phyloP scores from a whole-genome alignment of 1,140 invertebrate genomes.

The Teleogryllus occipitalis region DNA sequence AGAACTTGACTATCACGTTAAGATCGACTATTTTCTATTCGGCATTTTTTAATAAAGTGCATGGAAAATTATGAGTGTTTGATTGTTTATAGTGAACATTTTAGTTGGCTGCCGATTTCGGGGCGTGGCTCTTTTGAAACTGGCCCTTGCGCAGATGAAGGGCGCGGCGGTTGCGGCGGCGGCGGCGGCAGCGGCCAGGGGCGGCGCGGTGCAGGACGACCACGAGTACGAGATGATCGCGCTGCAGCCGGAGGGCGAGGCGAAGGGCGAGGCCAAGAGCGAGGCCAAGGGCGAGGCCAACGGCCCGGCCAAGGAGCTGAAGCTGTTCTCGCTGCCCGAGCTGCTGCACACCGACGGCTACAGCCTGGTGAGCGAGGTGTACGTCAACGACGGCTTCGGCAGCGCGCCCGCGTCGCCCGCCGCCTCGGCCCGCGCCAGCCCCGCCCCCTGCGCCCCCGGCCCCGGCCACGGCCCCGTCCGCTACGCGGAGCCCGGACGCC shows the following conservation, averaged over 20 bases:
- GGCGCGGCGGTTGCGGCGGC: too few species aligned
- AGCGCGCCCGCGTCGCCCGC: slow-evolving; percentile 52
- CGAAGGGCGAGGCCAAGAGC: too few species aligned
- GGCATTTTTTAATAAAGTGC: too few species aligned
- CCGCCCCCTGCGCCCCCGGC: slow-evolving; percentile 50
- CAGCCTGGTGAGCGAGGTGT: slow-evolving; percentile 64
- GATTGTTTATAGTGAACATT: too few species aligned
- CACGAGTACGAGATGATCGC: slow-evolving; percentile 38
- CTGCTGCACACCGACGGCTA: slow-evolving; percentile 47
- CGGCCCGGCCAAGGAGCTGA: slow-evolving; percentile 33
- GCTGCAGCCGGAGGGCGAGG: slow-evolving; percentile 26
- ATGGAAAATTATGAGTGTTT: too few species aligned
- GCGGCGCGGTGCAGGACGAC: slow-evolving; percentile 26
- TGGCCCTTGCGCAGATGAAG: not conserved
- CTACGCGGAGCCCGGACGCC: slow-evolving; percentile 51
- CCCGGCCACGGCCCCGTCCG: slow-evolving; percentile 43
- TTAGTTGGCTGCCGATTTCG: too few species aligned
- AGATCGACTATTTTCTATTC: too few species aligned
- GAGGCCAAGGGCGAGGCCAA: too few species aligned
- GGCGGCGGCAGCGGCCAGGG: not conserved
- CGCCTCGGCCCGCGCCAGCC: slow-evolving; percentile 51
- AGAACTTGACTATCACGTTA: too few species aligned
- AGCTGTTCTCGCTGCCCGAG: slow-evolving; percentile 40
- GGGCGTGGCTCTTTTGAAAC: too few species aligned
- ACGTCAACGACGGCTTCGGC: slow-evolving; percentile 67